Base-by-base conservation (phyloP, 2,888 invertebrate genomes). In the Rhamphomyia laevipes region DNA sequence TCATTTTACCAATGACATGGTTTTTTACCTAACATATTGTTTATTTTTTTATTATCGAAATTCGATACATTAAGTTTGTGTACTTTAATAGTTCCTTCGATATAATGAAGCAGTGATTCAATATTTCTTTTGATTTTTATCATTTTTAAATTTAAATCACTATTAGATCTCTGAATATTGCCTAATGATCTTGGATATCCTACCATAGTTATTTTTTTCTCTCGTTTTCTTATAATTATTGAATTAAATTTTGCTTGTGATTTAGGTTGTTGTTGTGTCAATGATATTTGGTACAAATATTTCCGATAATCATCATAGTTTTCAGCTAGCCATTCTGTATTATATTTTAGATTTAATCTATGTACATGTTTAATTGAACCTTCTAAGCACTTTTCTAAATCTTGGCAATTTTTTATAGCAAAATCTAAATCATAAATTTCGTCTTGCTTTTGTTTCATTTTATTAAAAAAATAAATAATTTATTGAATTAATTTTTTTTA, bases 61-160 rank as follows among this genome's bases (percentile, higher is more conserved):
- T 27, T 27, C 2, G 5, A 7, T 27, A 27, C 23, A 27, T 9
- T 27, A 27, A 27, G 7, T 27, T 47, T 47, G 16, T 30, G 44
- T 2, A 12, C 13, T 46, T 49, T 47, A 16, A 52, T 52, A 4
- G 47, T 52, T 17, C 42, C 35, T 27, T 49, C 52, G n/a, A 52
- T 45, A 17, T 49, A 45, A 15, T 52, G 45, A 42, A 52, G 42
- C 13, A 49, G 30, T 6, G 49, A 47, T 33, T 52, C 52, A 23
- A 52, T 37, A 37, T 49, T 47, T 27, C 52, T 35, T 41, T 52
- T 52, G 30, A 52, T 49, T 52, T 52, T 52, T n/a, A 52, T 49
- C 17, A 52, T 31, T 40, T 47, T 52, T 3, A 47, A n/a, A 43
- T 49, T 52, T 42, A 52, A 45, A 33, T 52, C 47, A 23, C 47